These are phyloP conservation scores for Cydia pomonella DNA, from an alignment of 1,140 invertebrate genomes.

Conservation along the genomic window DNA sequence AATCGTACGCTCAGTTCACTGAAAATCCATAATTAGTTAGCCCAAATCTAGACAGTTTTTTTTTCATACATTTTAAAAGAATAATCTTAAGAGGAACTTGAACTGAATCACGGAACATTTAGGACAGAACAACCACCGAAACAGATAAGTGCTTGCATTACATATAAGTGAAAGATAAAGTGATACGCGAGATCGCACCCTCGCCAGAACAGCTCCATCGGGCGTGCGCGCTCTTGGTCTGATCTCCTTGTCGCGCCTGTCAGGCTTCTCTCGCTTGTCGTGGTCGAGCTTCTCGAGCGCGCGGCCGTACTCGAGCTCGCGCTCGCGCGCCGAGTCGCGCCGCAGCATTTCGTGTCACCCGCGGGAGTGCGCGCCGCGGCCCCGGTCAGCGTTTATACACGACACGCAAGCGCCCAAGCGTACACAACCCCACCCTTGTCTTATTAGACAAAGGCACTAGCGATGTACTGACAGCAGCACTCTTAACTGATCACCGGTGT, in stretches of 20 bases:
- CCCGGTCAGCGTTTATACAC: background rate
- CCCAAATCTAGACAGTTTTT: too few relatives aligned
- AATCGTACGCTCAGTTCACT: too few relatives aligned
- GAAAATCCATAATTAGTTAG: too few relatives aligned
- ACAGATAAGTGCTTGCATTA: background rate
- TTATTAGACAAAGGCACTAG: background rate
- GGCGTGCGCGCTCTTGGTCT: background rate
- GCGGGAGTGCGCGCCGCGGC: slow-evolving; percentile 18
- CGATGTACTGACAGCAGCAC: background rate
- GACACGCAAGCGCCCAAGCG: background rate
- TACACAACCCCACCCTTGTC: background rate
- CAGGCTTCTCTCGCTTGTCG: background rate
- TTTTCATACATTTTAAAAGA: too few relatives aligned
- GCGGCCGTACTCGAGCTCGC: background rate
- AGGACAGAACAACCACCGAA: too few relatives aligned
- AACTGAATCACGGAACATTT: too few relatives aligned
- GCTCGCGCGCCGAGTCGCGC: slow-evolving; percentile 29
- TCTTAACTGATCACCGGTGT: too few relatives aligned
- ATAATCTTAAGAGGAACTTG: too few relatives aligned
- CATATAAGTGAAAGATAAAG: background rate
- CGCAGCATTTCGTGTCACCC: slow-evolving; percentile 9
- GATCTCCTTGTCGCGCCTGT: background rate
- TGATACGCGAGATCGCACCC: background rate
- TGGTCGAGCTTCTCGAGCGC: background rate
- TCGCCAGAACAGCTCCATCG: slow-evolving; percentile 4